These are phyloP conservation scores for Fragum fragum DNA, from an alignment of 2,888 invertebrate genomes.

Conservation along the genomic window DNA sequence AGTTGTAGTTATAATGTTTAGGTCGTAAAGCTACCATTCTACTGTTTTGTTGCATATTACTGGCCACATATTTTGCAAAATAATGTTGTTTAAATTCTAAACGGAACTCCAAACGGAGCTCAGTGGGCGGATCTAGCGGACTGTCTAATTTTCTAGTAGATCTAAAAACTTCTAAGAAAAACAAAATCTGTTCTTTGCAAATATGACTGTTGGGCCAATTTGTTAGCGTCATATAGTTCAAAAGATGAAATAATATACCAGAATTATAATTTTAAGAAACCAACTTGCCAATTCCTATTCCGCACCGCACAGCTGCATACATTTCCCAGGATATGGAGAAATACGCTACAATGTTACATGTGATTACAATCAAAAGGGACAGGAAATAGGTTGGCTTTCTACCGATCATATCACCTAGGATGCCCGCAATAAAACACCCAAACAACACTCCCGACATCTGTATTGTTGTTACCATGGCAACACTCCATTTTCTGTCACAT, in stretches of 20 bases:
- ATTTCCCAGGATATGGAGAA: slow-evolving; percentile 75
- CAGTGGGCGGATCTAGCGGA: no score
- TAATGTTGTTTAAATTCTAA: no score
- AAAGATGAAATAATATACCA: background rate
- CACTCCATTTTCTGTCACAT: slow-evolving; percentile 66
- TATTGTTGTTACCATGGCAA: slow-evolving; percentile 68
- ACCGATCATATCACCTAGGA: slow-evolving; percentile 69
- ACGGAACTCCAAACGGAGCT: no score
- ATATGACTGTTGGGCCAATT: background rate
- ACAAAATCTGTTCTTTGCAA: background rate
- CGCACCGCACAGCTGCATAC: slow-evolving; percentile 70
- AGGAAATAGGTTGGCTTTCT: slow-evolving; percentile 70
- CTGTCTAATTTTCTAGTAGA: background rate
- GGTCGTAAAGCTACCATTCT: no score
- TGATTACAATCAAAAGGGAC: slow-evolving; percentile 45
- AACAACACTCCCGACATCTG: slow-evolving; percentile 74
- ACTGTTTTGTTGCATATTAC: no score
- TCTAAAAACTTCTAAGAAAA: background rate
- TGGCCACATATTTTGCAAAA: no score
- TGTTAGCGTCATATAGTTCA: background rate
- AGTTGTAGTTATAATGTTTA: no score
- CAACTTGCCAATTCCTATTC: slow-evolving; percentile 62
- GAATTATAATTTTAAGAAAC: background rate
- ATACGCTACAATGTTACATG: slow-evolving; percentile 65
- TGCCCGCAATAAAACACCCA: slow-evolving; percentile 70